phyloP scores from a whole-genome alignment of 1,140 invertebrate species.

The Trichonephila clavipes region DNA sequence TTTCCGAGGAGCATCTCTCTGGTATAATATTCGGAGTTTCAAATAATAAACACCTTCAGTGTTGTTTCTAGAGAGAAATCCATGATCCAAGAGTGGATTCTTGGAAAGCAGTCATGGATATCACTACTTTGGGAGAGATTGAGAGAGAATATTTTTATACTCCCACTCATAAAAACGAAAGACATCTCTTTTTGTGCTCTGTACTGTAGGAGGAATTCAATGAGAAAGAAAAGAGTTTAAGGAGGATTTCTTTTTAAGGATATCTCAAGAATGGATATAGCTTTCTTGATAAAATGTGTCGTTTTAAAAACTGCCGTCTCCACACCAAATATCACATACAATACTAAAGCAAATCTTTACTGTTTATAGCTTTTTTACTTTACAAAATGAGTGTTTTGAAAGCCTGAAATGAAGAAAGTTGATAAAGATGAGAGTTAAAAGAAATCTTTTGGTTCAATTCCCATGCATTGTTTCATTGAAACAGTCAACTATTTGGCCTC shows the following conservation, averaged over 20 bases:
- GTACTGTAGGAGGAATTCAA: not conserved
- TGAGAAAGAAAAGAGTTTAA: not conserved
- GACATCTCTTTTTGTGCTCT: slow-evolving; percentile 2
- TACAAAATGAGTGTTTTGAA: not conserved
- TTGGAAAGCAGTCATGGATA: not conserved
- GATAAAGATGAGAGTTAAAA: not conserved
- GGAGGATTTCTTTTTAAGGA: slow-evolving; percentile 26
- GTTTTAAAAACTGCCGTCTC: not conserved
- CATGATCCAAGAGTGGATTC: not conserved
- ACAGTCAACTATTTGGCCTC: too few species aligned
- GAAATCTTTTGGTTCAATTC: not conserved
- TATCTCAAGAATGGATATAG: not conserved
- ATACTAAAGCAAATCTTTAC: not conserved
- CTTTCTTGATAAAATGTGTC: not conserved
- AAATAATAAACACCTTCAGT: slow-evolving; percentile 25
- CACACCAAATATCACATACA: not conserved
- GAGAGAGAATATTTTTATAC: not conserved
- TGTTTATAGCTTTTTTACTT: not conserved
- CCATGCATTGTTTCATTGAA: too few species aligned
- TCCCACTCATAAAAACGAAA: not conserved
- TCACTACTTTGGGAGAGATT: slow-evolving; percentile 16
- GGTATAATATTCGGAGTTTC: not conserved
- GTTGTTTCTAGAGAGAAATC: slow-evolving; percentile 5
- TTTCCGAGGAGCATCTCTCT: too few species aligned
- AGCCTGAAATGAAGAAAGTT: not conserved